Evolutionary conservation across 1,140 invertebrate genomes (phyloP), one percentile per base, ranked within the genome.

Genomic region (Zaprionus inermis): DNA sequence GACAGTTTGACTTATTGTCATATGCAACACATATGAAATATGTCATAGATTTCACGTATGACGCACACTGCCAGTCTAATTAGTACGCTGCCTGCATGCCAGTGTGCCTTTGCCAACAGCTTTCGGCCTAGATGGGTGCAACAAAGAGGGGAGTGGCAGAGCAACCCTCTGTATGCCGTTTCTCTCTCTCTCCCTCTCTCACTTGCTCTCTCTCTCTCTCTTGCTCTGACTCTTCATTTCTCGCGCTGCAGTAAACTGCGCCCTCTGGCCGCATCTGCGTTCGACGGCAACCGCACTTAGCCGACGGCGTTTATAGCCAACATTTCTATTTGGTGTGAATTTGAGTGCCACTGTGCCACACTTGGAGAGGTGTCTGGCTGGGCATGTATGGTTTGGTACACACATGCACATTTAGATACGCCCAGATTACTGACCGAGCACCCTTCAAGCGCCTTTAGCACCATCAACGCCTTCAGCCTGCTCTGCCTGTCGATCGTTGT

Each of bases 301-400:
- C 72, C 61, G 76, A 56, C 60, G 61, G 56, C 76, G 60, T 78
- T 76, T 76, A 76, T 67, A 76, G 60, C 56, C 76, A 57, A 56
- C 57, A 71, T 60, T 78, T 65, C 65, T 60, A 57, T 70, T 74
- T 52, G 72, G 66, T 64, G 76, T 78, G 72, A 78, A 70, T 75
- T 57, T 60, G 65, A 74, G 64, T 64, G 65, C 38, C 60, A 72
- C 61, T 71, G 73, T 60, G 51, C 61, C 51, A 22, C 44, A 76
- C 55, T 59, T 32, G 28, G 18, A 30, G 32, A 52, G 49, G 11
- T 36, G 36, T 46, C 22, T 28, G 38, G 14, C 51, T n/a, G n/a
- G n/a, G n/a, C n/a, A n/a, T n/a, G n/a, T n/a, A n/a, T n/a, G n/a
- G n/a, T n/a, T n/a, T 28, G 18, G 14, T 28, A 32, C 54, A 32